Conservation (phyloP, 2,888 invertebrate species). For the Strigamia transsilvanica region DNA sequence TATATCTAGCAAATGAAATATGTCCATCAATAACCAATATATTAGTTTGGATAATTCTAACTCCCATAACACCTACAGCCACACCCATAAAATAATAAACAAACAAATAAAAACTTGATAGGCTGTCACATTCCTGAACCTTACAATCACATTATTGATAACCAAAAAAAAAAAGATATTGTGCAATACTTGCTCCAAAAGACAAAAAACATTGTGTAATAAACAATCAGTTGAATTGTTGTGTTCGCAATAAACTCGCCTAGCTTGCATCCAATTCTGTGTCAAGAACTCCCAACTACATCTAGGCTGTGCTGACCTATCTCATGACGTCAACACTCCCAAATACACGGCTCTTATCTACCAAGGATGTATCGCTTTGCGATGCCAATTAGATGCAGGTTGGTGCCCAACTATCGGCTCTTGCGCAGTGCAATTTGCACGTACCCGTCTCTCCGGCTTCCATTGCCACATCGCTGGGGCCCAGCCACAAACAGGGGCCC, state of each 20-base stretch:
- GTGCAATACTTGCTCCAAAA: neutral
- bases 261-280: neutral
- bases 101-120: neutral
- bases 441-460: too few relatives aligned
- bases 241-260: neutral
- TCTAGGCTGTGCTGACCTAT: neutral
- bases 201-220: neutral
- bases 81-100: too few relatives aligned
- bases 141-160: neutral
- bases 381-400: constrained; percentile 13
- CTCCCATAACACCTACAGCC: too few relatives aligned
- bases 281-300: neutral
- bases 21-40: too few relatives aligned
- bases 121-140: neutral
- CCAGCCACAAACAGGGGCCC: too few relatives aligned
- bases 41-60: too few relatives aligned
- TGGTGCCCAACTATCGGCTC: neutral
- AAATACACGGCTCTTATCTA: constrained; percentile 14
- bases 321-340: neutral
- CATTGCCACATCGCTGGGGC: neutral
- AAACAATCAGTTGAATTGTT: neutral
- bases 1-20: too few relatives aligned
- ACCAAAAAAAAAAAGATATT: neutral
- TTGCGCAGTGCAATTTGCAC: neutral
- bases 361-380: neutral